A percentile compares a stretch with the other conserved stretches of the same genome.
These are phyloP conservation scores for Columba janthina DNA, from an alignment of 2,113 vertebrate genomes.

Conservation along the genomic window DNA sequence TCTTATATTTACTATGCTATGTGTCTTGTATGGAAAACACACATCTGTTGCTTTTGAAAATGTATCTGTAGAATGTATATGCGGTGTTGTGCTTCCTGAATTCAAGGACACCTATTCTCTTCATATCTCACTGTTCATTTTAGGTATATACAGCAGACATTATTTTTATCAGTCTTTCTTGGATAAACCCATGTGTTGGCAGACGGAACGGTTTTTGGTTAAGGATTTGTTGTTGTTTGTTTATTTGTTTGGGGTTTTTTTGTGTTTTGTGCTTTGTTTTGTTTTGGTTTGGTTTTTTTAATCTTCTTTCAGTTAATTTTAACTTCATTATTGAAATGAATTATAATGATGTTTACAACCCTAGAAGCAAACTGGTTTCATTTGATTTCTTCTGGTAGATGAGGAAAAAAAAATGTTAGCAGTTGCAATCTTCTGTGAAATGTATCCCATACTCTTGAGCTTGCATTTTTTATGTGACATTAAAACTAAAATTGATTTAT, in stretches of 20 bases:
- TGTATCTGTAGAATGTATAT: neutral
- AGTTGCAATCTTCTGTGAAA: slow-evolving; percentile 71
- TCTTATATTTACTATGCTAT: neutral
- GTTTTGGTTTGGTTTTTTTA: neutral
- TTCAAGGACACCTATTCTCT: neutral
- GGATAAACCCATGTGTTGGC: slow-evolving; percentile 14
- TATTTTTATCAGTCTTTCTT: slow-evolving; percentile 36
- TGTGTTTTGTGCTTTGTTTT: neutral
- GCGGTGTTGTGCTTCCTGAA: neutral
- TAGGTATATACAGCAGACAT: neutral
- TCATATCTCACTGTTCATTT: neutral
- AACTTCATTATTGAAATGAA: slow-evolving; percentile 77
- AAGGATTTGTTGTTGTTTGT: neutral
- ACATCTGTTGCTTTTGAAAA: neutral
- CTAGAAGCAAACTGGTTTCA: slow-evolving; percentile 62
- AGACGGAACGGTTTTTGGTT: neutral
- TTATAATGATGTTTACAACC: slow-evolving; percentile 68
- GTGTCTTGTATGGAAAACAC: neutral
- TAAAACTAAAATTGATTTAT: slow-evolving; percentile 69
- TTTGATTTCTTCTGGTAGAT: slow-evolving; percentile 75
- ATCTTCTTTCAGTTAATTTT: slow-evolving; percentile 73
- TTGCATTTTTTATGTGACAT: slow-evolving; percentile 74
- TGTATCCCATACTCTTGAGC: slow-evolving; percentile 51
- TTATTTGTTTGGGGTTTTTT: neutral
- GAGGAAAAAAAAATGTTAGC: slow-evolving; percentile 48